A percentile compares a stretch with the other conserved stretches of the same genome.
These are phyloP conservation scores for Entomyzon cyanotis DNA, from an alignment of 2,113 vertebrate species.

Conservation along the genomic window DNA sequence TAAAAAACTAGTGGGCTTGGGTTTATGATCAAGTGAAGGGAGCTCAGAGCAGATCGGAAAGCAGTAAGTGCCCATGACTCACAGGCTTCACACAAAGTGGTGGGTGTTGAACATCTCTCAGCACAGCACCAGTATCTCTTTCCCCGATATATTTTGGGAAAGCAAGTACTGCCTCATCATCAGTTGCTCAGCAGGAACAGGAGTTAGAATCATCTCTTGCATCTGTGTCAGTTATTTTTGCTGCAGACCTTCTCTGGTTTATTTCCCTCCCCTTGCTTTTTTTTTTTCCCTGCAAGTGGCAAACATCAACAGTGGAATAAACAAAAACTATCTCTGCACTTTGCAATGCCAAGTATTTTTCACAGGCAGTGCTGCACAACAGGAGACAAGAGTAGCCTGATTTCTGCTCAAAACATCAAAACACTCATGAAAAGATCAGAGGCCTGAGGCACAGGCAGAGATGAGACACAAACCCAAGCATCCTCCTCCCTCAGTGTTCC, in stretches of 20 bases:
- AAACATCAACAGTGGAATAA: slow-evolving; percentile 8
- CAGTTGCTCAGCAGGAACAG: slow-evolving; percentile 57
- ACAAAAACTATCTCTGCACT: neutral
- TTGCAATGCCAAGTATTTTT: neutral
- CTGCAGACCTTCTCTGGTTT: neutral
- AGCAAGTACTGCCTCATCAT: slow-evolving; percentile 34
- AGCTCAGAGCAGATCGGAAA: neutral
- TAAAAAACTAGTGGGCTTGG: neutral
- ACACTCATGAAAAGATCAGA: neutral
- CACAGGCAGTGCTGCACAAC: neutral
- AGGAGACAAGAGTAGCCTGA: neutral
- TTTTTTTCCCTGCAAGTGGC: neutral
- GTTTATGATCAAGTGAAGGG: neutral
- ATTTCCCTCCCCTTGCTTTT: neutral
- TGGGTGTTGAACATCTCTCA: neutral
- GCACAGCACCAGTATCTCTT: neutral
- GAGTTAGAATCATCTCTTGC: neutral
- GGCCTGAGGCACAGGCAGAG: neutral
- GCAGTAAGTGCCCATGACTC: slow-evolving; percentile 24
- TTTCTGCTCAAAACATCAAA: neutral
- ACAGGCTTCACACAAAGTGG: neutral
- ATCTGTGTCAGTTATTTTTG: slow-evolving; percentile 44
- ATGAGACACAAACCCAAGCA: neutral
- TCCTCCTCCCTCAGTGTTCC: neutral
- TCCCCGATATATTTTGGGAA: slow-evolving; percentile 27